A percentile compares a stretch with the other conserved stretches of the same genome.
phyloP scores from a whole-genome alignment of 2,113 vertebrate genomes.

The Trichomycterus rosablanca region DNA sequence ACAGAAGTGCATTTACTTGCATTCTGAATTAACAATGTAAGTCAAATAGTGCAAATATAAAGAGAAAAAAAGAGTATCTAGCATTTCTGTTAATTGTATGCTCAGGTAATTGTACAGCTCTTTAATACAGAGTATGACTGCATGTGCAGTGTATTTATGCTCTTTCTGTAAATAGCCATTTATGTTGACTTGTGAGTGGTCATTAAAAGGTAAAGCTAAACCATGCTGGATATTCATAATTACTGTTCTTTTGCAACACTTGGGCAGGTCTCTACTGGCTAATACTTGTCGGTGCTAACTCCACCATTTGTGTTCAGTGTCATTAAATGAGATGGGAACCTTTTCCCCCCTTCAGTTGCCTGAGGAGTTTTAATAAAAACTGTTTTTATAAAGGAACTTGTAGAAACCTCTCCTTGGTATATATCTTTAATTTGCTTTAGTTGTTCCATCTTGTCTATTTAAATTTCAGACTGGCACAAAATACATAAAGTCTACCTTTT shows the following conservation, averaged over 20 bases:
- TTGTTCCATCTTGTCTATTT: no score
- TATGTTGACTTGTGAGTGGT: background rate
- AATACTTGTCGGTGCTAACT: conserved; percentile 51
- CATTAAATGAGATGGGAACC: conserved; percentile 45
- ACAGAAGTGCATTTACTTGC: no score
- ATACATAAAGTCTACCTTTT: no score
- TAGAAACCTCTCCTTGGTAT: no score
- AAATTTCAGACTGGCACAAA: no score
- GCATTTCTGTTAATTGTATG: conserved; percentile 3
- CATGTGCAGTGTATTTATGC: no score
- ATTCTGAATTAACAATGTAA: no score
- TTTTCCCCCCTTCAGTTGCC: conserved; percentile 41
- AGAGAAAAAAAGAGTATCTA: no score
- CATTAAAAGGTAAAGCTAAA: conserved; percentile 11
- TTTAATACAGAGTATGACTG: background rate
- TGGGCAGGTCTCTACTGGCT: conserved; percentile 58
- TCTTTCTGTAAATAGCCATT: conserved; percentile 15
- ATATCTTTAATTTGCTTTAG: no score
- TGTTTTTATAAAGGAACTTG: background rate
- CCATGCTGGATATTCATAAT: conserved; percentile 13
- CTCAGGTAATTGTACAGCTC: conserved; percentile 1
- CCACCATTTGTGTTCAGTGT: conserved; percentile 50
- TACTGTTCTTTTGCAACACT: conserved; percentile 14
- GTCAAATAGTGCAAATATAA: no score
- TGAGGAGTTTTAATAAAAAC: background rate